phyloP scores from a whole-genome alignment of 2,113 vertebrate genomes.

The Baryphthengus martii region DNA sequence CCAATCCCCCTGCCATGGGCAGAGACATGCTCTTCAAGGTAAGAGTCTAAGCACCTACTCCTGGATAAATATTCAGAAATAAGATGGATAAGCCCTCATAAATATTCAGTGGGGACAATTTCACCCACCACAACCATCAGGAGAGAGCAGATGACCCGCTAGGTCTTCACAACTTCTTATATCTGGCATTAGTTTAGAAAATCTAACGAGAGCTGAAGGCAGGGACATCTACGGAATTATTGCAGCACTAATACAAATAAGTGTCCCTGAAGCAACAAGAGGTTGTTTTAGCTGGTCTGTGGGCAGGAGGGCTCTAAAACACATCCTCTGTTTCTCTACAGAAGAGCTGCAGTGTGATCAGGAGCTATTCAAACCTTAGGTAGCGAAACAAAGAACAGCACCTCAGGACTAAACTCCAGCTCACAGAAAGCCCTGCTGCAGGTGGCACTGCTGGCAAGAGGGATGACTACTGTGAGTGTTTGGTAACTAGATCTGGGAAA shows the following conservation, averaged over 20 bases:
- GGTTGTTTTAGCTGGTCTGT: neutral
- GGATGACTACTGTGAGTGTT: neutral
- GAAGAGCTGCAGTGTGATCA: neutral
- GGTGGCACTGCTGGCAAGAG: neutral
- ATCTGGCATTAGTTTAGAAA: neutral
- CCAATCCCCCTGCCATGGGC: too few relatives aligned
- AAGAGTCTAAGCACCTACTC: neutral
- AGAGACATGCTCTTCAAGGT: neutral
- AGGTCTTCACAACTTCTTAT: neutral
- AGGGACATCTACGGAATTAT: neutral
- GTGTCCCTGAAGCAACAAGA: neutral
- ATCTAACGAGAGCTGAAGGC: neutral
- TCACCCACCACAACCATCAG: neutral
- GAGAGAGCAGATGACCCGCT: neutral
- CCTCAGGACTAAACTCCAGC: neutral
- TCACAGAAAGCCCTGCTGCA: neutral
- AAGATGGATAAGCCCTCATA: neutral
- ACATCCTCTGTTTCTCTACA: neutral
- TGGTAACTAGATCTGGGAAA: neutral
- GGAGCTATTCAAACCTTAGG: neutral
- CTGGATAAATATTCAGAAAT: slow-evolving; percentile 5
- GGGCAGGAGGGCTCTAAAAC: neutral
- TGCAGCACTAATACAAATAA: neutral
- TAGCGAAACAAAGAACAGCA: neutral
- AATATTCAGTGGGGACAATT: slow-evolving; percentile 5